phyloP scores from a whole-genome alignment of 2,113 vertebrate species.

The Calidris pygmaea region DNA sequence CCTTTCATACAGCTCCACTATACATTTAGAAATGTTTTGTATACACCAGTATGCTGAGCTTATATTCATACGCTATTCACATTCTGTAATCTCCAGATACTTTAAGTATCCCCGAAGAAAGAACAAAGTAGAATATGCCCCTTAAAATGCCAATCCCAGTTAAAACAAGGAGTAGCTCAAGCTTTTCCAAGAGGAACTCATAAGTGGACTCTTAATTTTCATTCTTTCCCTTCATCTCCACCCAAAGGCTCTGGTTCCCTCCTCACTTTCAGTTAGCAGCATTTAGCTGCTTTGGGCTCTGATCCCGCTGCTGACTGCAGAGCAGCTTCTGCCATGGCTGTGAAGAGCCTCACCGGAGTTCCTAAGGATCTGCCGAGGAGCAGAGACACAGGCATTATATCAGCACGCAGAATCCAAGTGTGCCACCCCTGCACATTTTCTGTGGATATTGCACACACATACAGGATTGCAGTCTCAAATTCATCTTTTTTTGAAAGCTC shows the following conservation, averaged over 20 bases:
- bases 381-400: neutral
- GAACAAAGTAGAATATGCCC: neutral
- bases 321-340: neutral
- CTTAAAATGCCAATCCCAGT: neutral
- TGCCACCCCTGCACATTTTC: fast-evolving
- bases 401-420: neutral
- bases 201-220: neutral
- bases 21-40: neutral
- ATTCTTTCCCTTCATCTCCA: neutral
- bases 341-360: neutral
- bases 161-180: neutral
- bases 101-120: neutral
- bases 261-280: neutral
- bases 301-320: neutral
- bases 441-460: neutral
- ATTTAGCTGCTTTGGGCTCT: neutral
- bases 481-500: neutral
- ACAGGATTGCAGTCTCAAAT: neutral
- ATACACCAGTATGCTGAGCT: neutral
- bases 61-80: neutral
- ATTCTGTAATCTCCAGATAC: neutral
- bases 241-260: neutral
- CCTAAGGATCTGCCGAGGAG: neutral
- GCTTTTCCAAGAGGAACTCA: neutral
- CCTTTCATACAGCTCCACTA: neutral